Evolutionary conservation across 1,140 invertebrate genomes (phyloP).

Genomic region (Papilio polyxenes): DNA sequence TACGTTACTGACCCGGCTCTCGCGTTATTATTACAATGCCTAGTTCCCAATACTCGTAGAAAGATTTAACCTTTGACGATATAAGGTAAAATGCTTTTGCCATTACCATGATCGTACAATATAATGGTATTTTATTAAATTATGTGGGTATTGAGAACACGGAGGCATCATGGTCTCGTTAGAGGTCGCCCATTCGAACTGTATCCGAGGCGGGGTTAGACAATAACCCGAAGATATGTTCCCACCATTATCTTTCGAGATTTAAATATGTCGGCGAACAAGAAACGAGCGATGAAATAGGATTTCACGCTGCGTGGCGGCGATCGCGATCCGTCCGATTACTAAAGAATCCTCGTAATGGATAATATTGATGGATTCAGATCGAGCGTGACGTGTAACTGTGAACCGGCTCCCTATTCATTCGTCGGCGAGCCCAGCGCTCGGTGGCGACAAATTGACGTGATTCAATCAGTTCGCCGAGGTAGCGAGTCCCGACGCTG

Average conservation of each 20-base stretch:
- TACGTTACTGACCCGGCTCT: slow-evolving; percentile 41
- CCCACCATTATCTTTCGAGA: slow-evolving; percentile 32
- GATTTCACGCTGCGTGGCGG: slow-evolving; percentile 30
- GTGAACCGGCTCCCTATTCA: slow-evolving; percentile 60
- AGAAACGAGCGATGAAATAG: slow-evolving; percentile 17
- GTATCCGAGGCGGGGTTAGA: slow-evolving; percentile 26
- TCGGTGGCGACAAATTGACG: slow-evolving; percentile 67
- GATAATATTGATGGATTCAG: slow-evolving; percentile 62
- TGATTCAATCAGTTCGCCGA: slow-evolving; percentile 76
- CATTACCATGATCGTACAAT: slow-evolving; percentile 38
- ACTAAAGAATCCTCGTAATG: slow-evolving; percentile 39
- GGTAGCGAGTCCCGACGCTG: slow-evolving; percentile 68
- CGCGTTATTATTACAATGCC: slow-evolving; percentile 50
- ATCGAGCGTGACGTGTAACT: slow-evolving; percentile 64
- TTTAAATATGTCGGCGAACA: slow-evolving; percentile 25
- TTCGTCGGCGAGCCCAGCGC: slow-evolving; percentile 50
- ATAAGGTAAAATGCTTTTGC: slow-evolving; percentile 45
- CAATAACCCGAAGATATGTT: slow-evolving; percentile 31
- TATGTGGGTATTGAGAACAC: slow-evolving; percentile 44
- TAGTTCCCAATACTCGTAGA: slow-evolving; percentile 46
- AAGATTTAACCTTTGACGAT: slow-evolving; percentile 53
- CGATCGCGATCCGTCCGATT: slow-evolving; percentile 24
- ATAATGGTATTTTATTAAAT: slow-evolving; percentile 54
- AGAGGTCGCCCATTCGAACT: slow-evolving; percentile 30
- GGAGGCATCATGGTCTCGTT: slow-evolving; percentile 39